These are phyloP conservation scores for Beroe ovata DNA, from an alignment of 37 sponge, comb jelly and placozoan species.

Conservation along the genomic window DNA sequence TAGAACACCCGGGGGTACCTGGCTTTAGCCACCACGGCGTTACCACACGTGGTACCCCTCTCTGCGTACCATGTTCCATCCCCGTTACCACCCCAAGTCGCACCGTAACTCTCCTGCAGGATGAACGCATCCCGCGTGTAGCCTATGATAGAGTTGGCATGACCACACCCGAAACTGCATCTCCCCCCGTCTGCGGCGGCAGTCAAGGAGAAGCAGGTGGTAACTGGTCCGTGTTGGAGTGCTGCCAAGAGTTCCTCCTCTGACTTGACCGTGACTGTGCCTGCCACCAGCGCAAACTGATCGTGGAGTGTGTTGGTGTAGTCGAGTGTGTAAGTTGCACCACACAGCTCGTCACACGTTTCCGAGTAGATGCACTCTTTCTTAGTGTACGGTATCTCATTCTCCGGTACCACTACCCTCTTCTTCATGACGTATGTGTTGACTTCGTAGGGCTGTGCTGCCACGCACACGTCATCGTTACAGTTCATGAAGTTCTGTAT, in stretches of 20 bases:
- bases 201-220: not conserved
- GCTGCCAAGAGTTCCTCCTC: not conserved
- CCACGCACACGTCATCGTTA: not conserved
- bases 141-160: conserved; percentile 52
- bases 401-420: not conserved
- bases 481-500: conserved; percentile 62
- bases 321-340: not conserved
- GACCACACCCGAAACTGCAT: not conserved
- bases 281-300: conserved; percentile 24
- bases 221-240: conserved; percentile 20
- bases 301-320: conserved; percentile 28
- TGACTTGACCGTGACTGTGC: not conserved
- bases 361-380: not conserved
- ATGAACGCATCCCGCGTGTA: not conserved
- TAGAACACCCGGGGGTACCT: conserved; percentile 1
- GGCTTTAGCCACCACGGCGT: not conserved
- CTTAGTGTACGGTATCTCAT: conserved; percentile 19
- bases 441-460: not conserved
- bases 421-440: not conserved
- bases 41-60: not conserved
- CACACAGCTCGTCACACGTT: not conserved
- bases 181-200: not conserved
- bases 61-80: not conserved
- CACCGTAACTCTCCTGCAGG: conserved; percentile 48
- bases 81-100: not conserved